These are phyloP conservation scores for Sialis fuliginosa DNA, from an alignment of 2,888 invertebrate species.

Conservation along the genomic window DNA sequence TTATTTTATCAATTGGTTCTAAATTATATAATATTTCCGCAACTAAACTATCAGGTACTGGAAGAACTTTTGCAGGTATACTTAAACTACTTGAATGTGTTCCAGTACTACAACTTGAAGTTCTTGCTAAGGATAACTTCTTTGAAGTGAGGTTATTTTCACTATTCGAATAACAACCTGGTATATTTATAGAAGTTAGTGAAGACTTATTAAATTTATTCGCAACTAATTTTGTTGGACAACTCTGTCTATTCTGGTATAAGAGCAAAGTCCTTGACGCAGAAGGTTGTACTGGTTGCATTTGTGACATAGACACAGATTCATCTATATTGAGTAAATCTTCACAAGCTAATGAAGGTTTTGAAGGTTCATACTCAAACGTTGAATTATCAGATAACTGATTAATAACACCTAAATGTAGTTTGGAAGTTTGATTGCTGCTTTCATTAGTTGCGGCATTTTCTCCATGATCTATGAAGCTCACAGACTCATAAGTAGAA, in stretches of 20 bases:
- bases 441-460: constrained; percentile 19
- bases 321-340: constrained; percentile 47
- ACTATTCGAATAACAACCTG: constrained; percentile 27
- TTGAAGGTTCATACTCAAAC: constrained; percentile 31
- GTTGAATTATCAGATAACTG: constrained; percentile 38
- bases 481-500: constrained; percentile 24
- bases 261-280: constrained; percentile 10
- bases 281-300: constrained; percentile 16
- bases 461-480: constrained; percentile 31
- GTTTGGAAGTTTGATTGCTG: constrained; percentile 29
- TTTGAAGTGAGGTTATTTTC: constrained; percentile 19
- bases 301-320: constrained; percentile 31
- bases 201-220: constrained; percentile 36
- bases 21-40: constrained; percentile 35
- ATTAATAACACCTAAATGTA: constrained; percentile 22
- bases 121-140: background rate
- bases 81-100: constrained; percentile 39
- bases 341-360: constrained; percentile 44
- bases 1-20: constrained; percentile 13
- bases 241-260: constrained; percentile 38
- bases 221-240: constrained; percentile 42
- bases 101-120: constrained; percentile 17
- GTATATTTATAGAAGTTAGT: constrained; percentile 35
- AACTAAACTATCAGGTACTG: constrained; percentile 32
- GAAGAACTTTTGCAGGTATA: constrained; percentile 22